Percentiles rank a stretch among this genome's conserved stretches.
Evolutionary conservation across 2,797 vertebrate genomes (phyloP).

Genomic region (Cossypha dichroa): DNA sequence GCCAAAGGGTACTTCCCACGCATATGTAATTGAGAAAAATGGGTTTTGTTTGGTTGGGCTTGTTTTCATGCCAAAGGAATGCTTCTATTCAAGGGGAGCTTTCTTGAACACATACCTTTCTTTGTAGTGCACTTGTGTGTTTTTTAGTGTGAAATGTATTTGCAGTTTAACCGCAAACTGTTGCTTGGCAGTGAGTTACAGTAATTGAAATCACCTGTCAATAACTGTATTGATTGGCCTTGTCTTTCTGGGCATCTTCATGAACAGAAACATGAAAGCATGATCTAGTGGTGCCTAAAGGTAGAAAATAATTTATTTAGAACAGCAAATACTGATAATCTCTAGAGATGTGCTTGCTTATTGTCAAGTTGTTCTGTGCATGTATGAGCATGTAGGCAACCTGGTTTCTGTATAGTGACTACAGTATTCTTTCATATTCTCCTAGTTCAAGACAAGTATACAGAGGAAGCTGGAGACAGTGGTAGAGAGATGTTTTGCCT

Average conservation of each 20-base stretch:
- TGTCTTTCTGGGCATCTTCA: not conserved
- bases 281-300: not conserved
- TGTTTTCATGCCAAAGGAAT: not conserved
- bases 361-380: not conserved
- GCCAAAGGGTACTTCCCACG: not conserved
- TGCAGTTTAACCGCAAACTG: not conserved
- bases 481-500: not conserved
- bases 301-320: not conserved
- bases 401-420: fast-evolving
- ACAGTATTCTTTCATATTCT: not conserved
- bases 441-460: not conserved
- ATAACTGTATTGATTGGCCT: not conserved
- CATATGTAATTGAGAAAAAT: not conserved
- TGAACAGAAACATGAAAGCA: not conserved
- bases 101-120: not conserved
- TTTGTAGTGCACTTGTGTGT: not conserved
- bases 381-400: not conserved
- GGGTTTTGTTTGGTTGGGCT: fast-evolving
- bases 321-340: not conserved
- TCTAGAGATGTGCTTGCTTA: not conserved
- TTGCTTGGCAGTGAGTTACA: not conserved
- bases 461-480: not conserved
- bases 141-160: not conserved
- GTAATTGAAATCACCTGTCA: not conserved
- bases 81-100: not conserved